A percentile compares a stretch with the other conserved stretches of the same genome.
Evolutionary conservation across 1,140 invertebrate species (phyloP).

Genomic region (Drosophila subpulchrella): DNA sequence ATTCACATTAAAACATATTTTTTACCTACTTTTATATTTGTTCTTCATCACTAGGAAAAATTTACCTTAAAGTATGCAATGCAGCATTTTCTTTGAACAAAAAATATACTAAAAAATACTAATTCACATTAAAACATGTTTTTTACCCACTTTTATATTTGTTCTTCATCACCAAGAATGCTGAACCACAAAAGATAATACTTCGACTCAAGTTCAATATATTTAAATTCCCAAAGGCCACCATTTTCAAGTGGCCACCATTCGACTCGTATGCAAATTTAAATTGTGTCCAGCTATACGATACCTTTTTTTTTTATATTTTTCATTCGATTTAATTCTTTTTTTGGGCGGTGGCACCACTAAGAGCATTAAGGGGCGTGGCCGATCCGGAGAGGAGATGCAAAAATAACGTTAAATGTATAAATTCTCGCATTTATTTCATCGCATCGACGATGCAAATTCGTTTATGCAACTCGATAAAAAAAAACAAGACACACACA

Average conservation of each 20-base stretch:
- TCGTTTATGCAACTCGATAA: constrained; percentile 41
- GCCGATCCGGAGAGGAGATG: constrained; percentile 27
- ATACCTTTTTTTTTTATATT: constrained; percentile 14
- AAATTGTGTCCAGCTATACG: constrained; percentile 23
- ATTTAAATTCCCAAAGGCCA: background rate
- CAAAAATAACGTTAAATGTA: constrained; percentile 49
- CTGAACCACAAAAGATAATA: background rate
- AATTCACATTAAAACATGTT: no score
- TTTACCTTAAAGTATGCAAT: background rate
- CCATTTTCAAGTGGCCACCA: background rate
- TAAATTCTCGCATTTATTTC: constrained; percentile 66
- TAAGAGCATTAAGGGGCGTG: constrained; percentile 45
- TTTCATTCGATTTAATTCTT: constrained; percentile 5
- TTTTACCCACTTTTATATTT: no score
- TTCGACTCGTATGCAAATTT: constrained; percentile 40
- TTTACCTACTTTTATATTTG: no score
- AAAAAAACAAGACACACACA: background rate
- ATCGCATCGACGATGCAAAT: constrained; percentile 57
- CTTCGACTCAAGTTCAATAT: background rate
- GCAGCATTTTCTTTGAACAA: no score
- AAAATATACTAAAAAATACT: no score
- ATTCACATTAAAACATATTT: no score
- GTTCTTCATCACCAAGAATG: no score
- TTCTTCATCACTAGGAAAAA: no score
- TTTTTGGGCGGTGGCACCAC: constrained; percentile 19